Base-by-base conservation (phyloP, 2,113 vertebrate species). In the Pelecanoides urinatrix region DNA sequence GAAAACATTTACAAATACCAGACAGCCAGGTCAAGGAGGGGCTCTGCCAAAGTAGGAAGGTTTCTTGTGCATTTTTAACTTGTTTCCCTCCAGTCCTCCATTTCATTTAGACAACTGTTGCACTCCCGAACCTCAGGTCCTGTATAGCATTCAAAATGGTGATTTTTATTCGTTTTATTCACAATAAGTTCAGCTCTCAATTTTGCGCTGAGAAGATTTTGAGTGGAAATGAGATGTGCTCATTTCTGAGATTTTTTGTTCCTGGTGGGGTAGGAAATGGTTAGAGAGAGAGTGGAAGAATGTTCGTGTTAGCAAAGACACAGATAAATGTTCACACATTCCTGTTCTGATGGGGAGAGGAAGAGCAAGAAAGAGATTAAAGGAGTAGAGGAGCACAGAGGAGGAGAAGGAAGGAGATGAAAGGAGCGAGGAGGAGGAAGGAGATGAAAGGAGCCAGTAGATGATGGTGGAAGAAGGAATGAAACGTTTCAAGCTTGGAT, bases 1-100 rank as follows among this genome's bases (percentile, higher is more conserved):
- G 92, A 94, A 97, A 96, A 93, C 94, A 92, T 88, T 88, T 92
- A 92, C 88, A 87, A 94, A 92, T 87, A 76, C 68, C 86, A 94
- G 96, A 81, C 76, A 52, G 63, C 17, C 10, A 68, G 95, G 91
- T 95, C 95, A 94, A 94, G 80, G 73, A 96, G 73, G 56, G 83
- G 76, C 62, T 95, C 40, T 87, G 56, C 15, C 61, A 68, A 78
- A 91, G 88, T 16, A 63, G 34, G 76, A 42, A 84, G 30, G 49
- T 76, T 89, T 71, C 44, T 80, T 78, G 38, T 50, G 68, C 12
- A 16, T 19, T 94, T 96, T 86, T 65, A 81, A 52, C 25, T 83
- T 93, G 49, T 32, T 90, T 86, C 18, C 27, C 38, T 71, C 38
- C 49, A 53, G 15, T 56, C 30, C 19, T 87, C 47, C 20, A 44